Conservation (phyloP, 2,797 vertebrate species). For the Melanotaenia nigrans region DNA sequence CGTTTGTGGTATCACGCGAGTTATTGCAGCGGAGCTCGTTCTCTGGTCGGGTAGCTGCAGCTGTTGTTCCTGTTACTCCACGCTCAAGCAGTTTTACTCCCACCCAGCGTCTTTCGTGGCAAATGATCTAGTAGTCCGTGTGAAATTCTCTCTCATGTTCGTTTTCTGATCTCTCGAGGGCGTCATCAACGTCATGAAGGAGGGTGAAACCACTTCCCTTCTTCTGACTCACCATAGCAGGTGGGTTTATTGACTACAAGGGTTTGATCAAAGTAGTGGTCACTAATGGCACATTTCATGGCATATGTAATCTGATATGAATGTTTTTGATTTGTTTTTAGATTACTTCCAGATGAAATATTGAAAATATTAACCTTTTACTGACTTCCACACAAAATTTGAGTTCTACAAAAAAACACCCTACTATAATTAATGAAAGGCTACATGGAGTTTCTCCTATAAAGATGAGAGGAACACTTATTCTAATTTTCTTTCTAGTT, state of each 20-base stretch:
- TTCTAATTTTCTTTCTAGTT: neutral
- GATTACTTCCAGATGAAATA: neutral
- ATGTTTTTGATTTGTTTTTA: neutral
- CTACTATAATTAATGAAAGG: neutral
- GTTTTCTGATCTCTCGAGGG: neutral
- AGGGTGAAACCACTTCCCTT: neutral
- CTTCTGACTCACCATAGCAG: constrained; percentile 10
- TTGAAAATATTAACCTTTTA: neutral
- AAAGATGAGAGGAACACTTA: neutral
- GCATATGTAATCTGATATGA: neutral
- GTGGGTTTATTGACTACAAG: neutral
- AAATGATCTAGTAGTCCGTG: neutral
- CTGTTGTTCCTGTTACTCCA: neutral
- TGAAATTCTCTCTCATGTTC: neutral
- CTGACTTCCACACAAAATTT: no score
- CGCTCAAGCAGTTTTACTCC: neutral
- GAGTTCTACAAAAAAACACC: neutral
- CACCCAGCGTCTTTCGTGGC: constrained; percentile 1
- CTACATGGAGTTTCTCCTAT: no score
- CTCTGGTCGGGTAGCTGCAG: constrained; percentile 43
- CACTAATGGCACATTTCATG: neutral
- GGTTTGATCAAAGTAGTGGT: neutral
- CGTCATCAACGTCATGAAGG: constrained; percentile 2
- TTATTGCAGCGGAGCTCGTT: constrained; percentile 8
- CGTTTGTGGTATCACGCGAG: constrained; percentile 58